Base-by-base conservation (phyloP, 2,888 invertebrate genomes). In the Nephrotoma appendiculata region DNA sequence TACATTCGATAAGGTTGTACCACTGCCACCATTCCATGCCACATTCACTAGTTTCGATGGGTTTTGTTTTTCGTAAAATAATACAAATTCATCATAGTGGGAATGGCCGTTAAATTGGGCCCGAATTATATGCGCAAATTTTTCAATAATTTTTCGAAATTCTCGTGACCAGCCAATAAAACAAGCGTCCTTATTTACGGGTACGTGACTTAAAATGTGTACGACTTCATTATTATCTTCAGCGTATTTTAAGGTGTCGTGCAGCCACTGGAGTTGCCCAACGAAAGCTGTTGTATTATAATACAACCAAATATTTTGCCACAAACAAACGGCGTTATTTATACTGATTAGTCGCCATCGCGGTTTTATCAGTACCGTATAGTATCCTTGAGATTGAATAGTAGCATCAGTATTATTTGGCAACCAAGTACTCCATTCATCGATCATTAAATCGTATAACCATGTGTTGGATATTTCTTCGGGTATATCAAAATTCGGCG, bases 91-190 rank as follows among this genome's bases (percentile, higher is more conserved):
- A 89, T 97, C 97, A 1, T 93, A 93, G 89, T 97, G 97, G 0
- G 95, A 95, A 90, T 97, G 97, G 0, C 97, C 97, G 89, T 95
- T 96, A 90, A 97, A 97, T 90, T 97, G 96, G 0, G 94, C 96
- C 0, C 93, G 93, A 86, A 98, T 95, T 41, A 94, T 96, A 57
- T 93, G 92, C 15, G 95, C 93, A 90, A 95, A 98, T 90, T 97
- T 93, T 88, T 94, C 94, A 87, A 96, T 90, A 86, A 96, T 93
- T 87, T 92, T 93, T 87, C 94, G 93, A 89, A 94, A 96, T 90
- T 96, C 95, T 87, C 94, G 92, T 0, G 94, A 92, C 96, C 97
- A 98, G 11, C 91, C 89, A 83, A 92, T 90, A 41, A 94, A 92
- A 86, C 96, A 94, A 88, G 94, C 94, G 7, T 91, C 89, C 3